Conservation (phyloP, 2,113 vertebrate genomes). For the Cygnus buccinator region DNA sequence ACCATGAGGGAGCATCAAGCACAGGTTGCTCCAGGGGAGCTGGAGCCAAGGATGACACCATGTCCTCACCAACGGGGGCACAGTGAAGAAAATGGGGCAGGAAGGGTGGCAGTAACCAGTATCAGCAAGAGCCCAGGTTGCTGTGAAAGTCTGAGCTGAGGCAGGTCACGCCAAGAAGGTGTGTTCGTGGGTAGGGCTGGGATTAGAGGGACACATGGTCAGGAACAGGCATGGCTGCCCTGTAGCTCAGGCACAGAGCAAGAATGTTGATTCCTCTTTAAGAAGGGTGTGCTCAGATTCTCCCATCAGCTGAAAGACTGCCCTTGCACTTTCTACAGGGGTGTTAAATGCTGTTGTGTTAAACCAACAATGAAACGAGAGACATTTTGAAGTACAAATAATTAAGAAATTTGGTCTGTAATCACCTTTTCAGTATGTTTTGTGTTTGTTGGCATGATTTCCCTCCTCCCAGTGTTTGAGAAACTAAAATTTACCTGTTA, state of each 20-base stretch:
- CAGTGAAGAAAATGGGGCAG: too few species aligned
- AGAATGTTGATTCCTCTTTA: not conserved
- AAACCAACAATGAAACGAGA: not conserved
- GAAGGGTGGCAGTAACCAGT: not conserved
- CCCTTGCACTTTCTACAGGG: not conserved
- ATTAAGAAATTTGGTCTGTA: not conserved
- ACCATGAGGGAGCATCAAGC: fast-evolving
- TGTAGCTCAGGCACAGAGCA: not conserved
- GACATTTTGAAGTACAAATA: not conserved
- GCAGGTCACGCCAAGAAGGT: not conserved
- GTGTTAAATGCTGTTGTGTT: fast-evolving
- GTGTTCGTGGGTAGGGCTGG: fast-evolving
- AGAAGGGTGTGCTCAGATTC: not conserved
- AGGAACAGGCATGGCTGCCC: fast-evolving
- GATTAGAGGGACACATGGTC: fast-evolving
- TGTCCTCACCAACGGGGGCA: fast-evolving
- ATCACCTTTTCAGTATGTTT: not conserved
- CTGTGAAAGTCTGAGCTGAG: not conserved
- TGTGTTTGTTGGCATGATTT: not conserved
- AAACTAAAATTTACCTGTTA: not conserved
- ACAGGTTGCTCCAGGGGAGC: not conserved
- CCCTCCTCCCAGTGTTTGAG: not conserved
- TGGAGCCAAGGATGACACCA: not conserved
- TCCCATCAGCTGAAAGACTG: not conserved
- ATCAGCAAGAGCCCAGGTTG: not conserved